Conservation (phyloP, 2,797 vertebrate genomes). For the Morelia viridis region DNA sequence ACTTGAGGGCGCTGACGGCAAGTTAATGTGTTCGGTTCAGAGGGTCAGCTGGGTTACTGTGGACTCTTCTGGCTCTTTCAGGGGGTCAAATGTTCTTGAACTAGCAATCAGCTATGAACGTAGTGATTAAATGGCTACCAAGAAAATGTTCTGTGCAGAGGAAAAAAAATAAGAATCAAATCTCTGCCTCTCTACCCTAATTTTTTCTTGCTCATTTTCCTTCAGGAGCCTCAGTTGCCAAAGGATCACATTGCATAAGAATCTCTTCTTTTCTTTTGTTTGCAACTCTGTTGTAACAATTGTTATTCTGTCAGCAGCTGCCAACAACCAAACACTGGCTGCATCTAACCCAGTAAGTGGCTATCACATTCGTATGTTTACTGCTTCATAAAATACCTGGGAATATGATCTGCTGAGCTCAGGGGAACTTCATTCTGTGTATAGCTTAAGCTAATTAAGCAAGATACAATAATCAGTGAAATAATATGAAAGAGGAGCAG, state of each 20-base stretch:
- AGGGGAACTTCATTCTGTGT: not conserved
- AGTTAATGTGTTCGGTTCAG: not conserved
- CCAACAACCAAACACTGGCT: slow-evolving; percentile 91
- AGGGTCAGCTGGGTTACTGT: not conserved
- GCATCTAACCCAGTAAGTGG: slow-evolving; percentile 90
- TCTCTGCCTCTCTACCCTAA: slow-evolving; percentile 27
- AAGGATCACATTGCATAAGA: slow-evolving; percentile 97
- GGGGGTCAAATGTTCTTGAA: not conserved
- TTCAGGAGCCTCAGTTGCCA: slow-evolving; percentile 95
- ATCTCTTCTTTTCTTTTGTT: slow-evolving; percentile 96
- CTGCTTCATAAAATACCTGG: not conserved
- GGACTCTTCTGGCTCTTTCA: not conserved
- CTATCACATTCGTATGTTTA: not conserved
- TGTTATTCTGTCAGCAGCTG: slow-evolving; percentile 87
- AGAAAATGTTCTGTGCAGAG: not conserved
- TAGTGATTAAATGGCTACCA: not conserved
- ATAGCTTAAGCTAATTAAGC: not conserved
- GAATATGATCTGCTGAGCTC: not conserved
- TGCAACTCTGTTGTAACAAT: slow-evolving; percentile 94
- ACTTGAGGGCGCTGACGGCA: not conserved
- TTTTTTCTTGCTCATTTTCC: slow-evolving; percentile 34
- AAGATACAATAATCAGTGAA: not conserved
- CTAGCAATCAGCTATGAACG: not conserved
- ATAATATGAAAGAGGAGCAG: not conserved
- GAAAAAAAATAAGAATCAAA: not conserved